Conservation (phyloP, 2,113 vertebrate species). For the Steatornis caripensis region DNA sequence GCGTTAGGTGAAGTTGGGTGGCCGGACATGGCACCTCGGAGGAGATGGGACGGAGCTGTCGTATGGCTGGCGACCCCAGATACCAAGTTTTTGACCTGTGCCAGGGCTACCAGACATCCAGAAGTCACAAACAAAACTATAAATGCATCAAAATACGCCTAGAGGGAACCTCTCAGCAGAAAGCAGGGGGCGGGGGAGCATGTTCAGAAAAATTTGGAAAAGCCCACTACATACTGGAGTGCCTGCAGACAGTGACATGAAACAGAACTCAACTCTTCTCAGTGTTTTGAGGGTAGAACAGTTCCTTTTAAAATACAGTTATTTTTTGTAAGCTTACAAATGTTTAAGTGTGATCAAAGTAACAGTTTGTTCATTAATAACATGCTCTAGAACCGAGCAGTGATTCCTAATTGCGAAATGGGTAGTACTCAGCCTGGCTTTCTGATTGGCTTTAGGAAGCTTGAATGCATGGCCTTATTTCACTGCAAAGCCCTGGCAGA, state of each 20-base stretch:
- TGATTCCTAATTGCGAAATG: constrained; percentile 66
- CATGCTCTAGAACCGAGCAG: constrained; percentile 55
- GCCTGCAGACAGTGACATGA: neutral
- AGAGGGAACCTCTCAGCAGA: neutral
- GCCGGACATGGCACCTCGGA: neutral
- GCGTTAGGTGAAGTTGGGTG: neutral
- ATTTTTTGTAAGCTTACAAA: constrained; percentile 1
- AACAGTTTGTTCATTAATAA: constrained; percentile 46
- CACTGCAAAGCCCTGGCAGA: constrained; percentile 73
- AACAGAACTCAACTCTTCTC: constrained; percentile 39
- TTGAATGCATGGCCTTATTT: constrained; percentile 80
- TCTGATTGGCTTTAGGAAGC: constrained; percentile 68
- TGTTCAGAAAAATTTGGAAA: neutral
- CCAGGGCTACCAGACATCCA: neutral
- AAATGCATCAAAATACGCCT: neutral
- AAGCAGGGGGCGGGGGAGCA: neutral
- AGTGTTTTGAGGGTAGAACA: constrained; percentile 11
- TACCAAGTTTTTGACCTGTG: neutral
- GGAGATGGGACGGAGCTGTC: rapidly evolving
- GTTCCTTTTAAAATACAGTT: neutral
- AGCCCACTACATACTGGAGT: neutral
- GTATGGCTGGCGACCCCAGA: rapidly evolving
- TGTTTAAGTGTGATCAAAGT: constrained; percentile 36
- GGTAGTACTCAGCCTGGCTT: constrained; percentile 54
- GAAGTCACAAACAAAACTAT: neutral